A percentile compares a stretch with the other conserved stretches of the same genome.
Conservation (phyloP, 2,113 vertebrate species). For the Cynopterus brachyotis region DNA sequence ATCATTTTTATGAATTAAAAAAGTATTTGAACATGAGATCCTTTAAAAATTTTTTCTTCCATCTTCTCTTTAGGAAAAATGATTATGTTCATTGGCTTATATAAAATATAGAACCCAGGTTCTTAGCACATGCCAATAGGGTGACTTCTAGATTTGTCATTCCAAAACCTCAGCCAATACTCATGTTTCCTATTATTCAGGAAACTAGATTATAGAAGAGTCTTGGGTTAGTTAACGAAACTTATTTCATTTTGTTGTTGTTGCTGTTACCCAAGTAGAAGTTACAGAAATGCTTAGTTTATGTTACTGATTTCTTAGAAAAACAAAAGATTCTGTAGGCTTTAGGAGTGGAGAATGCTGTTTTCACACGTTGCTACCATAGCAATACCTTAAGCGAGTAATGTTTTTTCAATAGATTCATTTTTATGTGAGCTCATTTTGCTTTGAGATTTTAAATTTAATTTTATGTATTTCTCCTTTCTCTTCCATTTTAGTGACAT, state of each 20-base stretch:
- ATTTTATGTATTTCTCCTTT: background rate
- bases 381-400: background rate
- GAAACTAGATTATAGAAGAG: background rate
- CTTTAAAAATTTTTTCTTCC: background rate
- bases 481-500: background rate
- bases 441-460: background rate
- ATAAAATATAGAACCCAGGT: background rate
- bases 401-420: background rate
- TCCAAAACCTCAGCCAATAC: background rate
- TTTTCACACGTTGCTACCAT: background rate
- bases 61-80: background rate
- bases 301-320: background rate
- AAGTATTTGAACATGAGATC: background rate
- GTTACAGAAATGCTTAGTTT: background rate
- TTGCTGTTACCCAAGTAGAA: background rate
- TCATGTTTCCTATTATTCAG: background rate
- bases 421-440: conserved; percentile 2
- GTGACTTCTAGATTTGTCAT: background rate
- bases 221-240: background rate
- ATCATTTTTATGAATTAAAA: background rate
- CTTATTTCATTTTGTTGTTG: background rate
- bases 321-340: background rate
- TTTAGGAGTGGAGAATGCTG: background rate
- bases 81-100: background rate
- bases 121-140: background rate